Conservation (phyloP, 1,140 invertebrate genomes). For the Drosophila funebris region DNA sequence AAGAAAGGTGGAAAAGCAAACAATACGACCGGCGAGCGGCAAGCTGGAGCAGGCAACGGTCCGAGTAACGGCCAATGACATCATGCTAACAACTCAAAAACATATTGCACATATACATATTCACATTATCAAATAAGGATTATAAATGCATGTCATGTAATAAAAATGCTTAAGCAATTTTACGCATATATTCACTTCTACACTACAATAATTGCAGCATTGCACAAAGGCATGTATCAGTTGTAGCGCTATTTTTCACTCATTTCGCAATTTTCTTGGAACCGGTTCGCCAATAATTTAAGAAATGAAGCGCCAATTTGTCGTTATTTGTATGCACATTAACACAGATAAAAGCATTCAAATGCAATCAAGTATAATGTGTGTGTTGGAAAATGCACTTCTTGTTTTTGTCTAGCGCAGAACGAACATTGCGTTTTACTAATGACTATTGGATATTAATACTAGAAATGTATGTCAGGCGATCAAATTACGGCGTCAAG, state of each 20-base stretch:
- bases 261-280: background rate
- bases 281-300: slow-evolving; percentile 22
- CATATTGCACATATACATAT: background rate
- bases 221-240: background rate
- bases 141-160: background rate
- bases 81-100: slow-evolving; percentile 22
- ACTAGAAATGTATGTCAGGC: slow-evolving; percentile 5
- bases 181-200: background rate
- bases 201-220: background rate
- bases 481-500: background rate
- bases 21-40: slow-evolving; percentile 38
- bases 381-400: slow-evolving; percentile 22
- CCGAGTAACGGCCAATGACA: slow-evolving; percentile 32
- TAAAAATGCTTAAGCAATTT: background rate
- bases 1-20: slow-evolving; percentile 45
- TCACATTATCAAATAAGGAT: background rate
- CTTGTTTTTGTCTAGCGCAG: background rate
- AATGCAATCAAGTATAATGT: background rate
- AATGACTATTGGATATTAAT: slow-evolving; percentile 24
- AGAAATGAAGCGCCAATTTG: slow-evolving; percentile 32
- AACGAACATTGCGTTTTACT: background rate
- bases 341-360: background rate
- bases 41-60: slow-evolving; percentile 6
- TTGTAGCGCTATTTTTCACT: slow-evolving; percentile 1
- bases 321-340: background rate